A percentile compares a stretch with the other conserved stretches of the same genome.
Conservation (phyloP, 2,797 vertebrate genomes). For the Girardinus metallicus region DNA sequence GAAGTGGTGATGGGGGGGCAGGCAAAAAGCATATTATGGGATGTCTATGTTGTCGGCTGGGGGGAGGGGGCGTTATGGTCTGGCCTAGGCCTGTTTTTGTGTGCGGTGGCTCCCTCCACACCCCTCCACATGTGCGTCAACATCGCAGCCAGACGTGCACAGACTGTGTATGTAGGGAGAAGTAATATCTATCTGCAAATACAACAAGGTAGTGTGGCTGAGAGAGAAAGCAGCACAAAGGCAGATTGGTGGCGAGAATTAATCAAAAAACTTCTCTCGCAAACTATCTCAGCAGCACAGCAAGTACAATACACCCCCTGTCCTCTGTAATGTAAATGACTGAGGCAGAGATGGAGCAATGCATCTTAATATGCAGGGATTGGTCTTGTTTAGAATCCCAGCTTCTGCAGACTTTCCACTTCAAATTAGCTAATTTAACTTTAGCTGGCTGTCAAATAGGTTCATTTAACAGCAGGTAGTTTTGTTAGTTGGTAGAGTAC, state of each 20-base stretch:
- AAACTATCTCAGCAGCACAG: conserved; percentile 31
- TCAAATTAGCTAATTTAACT: background rate
- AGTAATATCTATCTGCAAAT: conserved; percentile 58
- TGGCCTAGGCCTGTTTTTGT: conserved; percentile 70
- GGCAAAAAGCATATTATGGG: conserved; percentile 78
- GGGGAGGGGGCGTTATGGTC: conserved; percentile 77
- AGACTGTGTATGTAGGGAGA: conserved; percentile 44
- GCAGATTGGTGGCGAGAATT: conserved; percentile 44
- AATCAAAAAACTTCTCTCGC: conserved; percentile 48
- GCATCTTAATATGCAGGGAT: background rate
- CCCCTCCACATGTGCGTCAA: conserved; percentile 18
- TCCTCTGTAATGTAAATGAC: conserved; percentile 48
- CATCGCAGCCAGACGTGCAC: conserved; percentile 31
- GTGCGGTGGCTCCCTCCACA: conserved; percentile 32
- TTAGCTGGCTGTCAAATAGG: background rate
- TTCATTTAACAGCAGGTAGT: background rate
- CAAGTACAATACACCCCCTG: conserved; percentile 35
- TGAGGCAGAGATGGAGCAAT: conserved; percentile 28
- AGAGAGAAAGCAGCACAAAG: conserved; percentile 44
- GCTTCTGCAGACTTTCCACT: conserved; percentile 4
- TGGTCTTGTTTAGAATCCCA: conserved; percentile 12
- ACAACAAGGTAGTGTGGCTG: conserved; percentile 28
- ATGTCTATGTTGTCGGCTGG: conserved; percentile 73
- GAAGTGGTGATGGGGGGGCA: conserved; percentile 36
- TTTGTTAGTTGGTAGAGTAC: background rate